A percentile compares a stretch with the other conserved stretches of the same genome.
Evolutionary conservation across 2,888 invertebrate genomes (phyloP).

Genomic region (Eristalis arbustorum): DNA sequence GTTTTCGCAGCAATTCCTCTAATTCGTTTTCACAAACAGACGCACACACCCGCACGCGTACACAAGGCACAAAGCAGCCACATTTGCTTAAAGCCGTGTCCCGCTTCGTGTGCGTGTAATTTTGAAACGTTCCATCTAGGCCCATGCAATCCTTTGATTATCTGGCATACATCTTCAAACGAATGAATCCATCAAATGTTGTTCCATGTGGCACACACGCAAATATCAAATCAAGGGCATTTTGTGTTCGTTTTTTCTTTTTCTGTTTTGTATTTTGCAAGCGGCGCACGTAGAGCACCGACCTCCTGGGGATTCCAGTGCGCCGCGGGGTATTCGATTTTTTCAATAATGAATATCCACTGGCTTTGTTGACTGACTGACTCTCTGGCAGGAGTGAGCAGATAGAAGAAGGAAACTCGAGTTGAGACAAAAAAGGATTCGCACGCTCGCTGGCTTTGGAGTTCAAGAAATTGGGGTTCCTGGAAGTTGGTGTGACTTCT

Average conservation of each 20-base stretch:
- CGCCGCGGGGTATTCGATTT: constrained; percentile 6
- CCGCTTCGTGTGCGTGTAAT: neutral
- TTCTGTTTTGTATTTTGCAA: neutral
- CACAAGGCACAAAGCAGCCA: too few species aligned
- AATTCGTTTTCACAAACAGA: neutral
- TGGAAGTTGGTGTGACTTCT: neutral
- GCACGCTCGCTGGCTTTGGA: neutral
- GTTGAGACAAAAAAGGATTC: neutral
- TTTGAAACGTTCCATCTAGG: neutral
- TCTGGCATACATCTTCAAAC: neutral
- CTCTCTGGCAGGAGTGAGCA: neutral
- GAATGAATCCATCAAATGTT: neutral
- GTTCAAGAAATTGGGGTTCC: neutral
- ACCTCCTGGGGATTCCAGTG: neutral
- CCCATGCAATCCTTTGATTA: constrained; percentile 5
- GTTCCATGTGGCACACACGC: neutral
- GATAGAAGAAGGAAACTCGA: neutral
- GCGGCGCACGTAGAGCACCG: neutral
- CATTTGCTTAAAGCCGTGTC: too few species aligned
- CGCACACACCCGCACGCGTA: neutral
- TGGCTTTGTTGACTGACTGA: neutral
- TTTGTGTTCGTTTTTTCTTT: neutral
- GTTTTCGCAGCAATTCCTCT: neutral
- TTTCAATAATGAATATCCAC: neutral
- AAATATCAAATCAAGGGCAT: constrained; percentile 7